phyloP scores from a whole-genome alignment of 1,140 invertebrate species.

The Leptinotarsa texana region DNA sequence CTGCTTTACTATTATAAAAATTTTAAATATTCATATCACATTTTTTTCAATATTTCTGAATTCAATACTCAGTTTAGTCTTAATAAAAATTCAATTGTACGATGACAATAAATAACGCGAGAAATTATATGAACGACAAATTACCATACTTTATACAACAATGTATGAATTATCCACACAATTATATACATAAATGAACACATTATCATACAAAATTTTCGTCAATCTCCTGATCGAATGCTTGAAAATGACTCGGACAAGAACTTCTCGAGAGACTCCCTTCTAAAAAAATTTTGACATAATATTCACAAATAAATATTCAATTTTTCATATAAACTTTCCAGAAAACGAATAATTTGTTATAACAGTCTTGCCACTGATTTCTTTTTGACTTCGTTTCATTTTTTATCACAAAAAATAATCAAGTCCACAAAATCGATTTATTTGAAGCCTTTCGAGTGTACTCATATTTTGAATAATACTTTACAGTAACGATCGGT shows the following conservation, averaged over 20 bases:
- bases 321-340: no score
- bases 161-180: constrained; percentile 10
- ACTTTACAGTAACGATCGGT: no score
- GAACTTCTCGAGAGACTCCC: no score
- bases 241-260: no score
- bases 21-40: constrained; percentile 17
- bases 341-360: no score
- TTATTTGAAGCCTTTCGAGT: no score
- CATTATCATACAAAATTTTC: no score
- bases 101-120: constrained; percentile 7
- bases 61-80: constrained; percentile 6
- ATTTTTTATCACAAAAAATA: constrained; percentile 18
- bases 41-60: constrained; percentile 7
- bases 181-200: constrained; percentile 19
- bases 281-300: no score
- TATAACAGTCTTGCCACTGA: no score
- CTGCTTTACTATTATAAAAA: background rate
- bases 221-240: background rate
- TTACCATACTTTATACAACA: background rate
- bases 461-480: no score
- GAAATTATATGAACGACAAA: background rate
- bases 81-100: background rate
- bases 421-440: background rate
- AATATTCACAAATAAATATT: no score
- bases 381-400: background rate